phyloP scores from a whole-genome alignment of 2,888 invertebrate species.

The Rhopalosiphum nymphaeae region DNA sequence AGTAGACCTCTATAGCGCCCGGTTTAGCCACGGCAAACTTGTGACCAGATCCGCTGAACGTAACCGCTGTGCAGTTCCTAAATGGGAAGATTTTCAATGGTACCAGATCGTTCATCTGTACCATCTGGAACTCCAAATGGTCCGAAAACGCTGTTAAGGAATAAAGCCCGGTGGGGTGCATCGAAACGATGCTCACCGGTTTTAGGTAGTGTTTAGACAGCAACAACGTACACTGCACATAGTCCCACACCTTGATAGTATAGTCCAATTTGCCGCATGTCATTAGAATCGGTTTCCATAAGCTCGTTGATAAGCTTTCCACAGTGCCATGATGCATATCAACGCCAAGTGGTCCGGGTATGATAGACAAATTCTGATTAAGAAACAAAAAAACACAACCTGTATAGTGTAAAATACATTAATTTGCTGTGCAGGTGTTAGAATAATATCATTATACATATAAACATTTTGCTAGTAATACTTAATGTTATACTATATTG shows the following conservation, averaged over 20 bases:
- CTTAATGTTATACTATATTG: not conserved
- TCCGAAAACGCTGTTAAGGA: slow-evolving; percentile 91
- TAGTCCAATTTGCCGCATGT: slow-evolving; percentile 84
- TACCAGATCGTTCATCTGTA: slow-evolving; percentile 87
- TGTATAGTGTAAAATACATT: not conserved
- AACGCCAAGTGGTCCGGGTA: slow-evolving; percentile 73
- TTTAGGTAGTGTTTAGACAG: slow-evolving; percentile 84
- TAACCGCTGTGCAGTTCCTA: slow-evolving; percentile 81
- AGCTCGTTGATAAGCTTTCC: slow-evolving; percentile 84
- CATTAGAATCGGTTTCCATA: slow-evolving; percentile 91
- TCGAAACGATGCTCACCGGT: slow-evolving; percentile 81
- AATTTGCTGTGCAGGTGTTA: not conserved
- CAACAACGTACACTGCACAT: slow-evolving; percentile 84
- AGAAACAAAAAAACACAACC: not conserved
- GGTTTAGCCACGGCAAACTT: slow-evolving; percentile 76
- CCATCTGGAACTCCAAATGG: slow-evolving; percentile 87
- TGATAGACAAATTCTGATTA: not conserved
- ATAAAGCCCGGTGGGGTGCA: slow-evolving; percentile 81
- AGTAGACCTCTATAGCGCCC: slow-evolving; percentile 18
- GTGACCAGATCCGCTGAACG: slow-evolving; percentile 89
- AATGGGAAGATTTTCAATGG: slow-evolving; percentile 79
- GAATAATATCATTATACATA: not conserved
- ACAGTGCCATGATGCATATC: slow-evolving; percentile 86
- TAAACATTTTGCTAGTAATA: not conserved
- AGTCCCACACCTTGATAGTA: slow-evolving; percentile 92